Base-by-base conservation (phyloP, 2,113 vertebrate species). In the Nipponia nippon region DNA sequence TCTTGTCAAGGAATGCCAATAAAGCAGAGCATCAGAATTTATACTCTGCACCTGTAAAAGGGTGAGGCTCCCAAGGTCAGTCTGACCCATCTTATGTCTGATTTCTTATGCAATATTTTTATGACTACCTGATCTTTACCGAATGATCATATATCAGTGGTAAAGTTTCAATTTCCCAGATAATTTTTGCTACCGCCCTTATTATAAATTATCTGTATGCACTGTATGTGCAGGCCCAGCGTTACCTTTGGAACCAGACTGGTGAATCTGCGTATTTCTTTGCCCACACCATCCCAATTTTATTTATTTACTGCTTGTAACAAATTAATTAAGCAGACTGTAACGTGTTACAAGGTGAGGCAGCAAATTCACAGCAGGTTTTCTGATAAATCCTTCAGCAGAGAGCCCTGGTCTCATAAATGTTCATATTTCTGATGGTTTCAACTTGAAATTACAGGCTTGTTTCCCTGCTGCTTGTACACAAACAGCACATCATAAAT, bases 171-270 rank as follows among this genome's bases (percentile, higher is more conserved):
- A 2, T 66, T 77, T 73, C 53, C 76, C 13, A 12, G 46, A 49
- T 32, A 77, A 49, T 49, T 72, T 61, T 27, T 61, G 23, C 7
- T 46, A 8, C 11, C 19, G 4, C 6, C 29, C 10, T 26, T 58
- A 32, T 22, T 66, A n/a, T 13, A 42, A 50, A 32, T 66, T 65
- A 83, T 90, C 84, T 85, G n/a, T n/a, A n/a, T n/a, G n/a, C n/a
- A 59, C 14, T 4, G 1, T 5, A 20, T 9, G 7, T 61, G 16
- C 44, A 92, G 13, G 12, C 9, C 18, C 29, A 59, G 22, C 3
- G 1, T 52, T 44, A 92, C 86, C 93, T 96, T 95, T 97, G 86
- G 79, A 95, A 83, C 10, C 47, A 85, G 20, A 21, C 4, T 27
- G 9, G 4, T 26, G 11, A 49, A 59, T 16, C 18, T 11, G 21